Conservation (phyloP, 2,113 vertebrate genomes). For the Pteropus alecto region DNA sequence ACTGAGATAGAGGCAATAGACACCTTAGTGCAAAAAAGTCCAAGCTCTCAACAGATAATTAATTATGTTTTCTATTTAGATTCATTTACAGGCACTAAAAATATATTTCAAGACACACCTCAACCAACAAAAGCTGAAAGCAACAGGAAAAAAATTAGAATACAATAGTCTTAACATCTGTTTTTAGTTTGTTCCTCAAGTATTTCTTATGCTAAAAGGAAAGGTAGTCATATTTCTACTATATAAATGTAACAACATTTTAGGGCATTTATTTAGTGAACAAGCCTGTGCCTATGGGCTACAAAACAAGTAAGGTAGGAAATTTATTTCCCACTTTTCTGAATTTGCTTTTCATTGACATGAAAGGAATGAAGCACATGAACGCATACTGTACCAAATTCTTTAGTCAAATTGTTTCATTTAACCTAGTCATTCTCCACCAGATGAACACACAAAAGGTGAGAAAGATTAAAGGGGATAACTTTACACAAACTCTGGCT, state of each 20-base stretch:
- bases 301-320: background rate
- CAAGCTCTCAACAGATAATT: background rate
- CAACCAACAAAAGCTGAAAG: conserved; percentile 16
- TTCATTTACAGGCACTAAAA: background rate
- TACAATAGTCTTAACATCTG: background rate
- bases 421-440: background rate
- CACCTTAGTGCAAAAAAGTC: background rate
- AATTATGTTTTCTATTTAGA: background rate
- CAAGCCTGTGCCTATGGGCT: background rate
- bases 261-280: background rate
- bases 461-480: background rate
- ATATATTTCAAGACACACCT: background rate
- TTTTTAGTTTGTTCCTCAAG: background rate
- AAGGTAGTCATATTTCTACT: background rate
- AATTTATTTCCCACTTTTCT: background rate
- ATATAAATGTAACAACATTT: background rate
- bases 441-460: background rate
- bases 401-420: background rate
- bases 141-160: background rate
- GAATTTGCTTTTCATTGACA: background rate
- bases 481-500: background rate
- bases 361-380: background rate
- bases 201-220: background rate
- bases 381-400: background rate
- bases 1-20: background rate